phyloP scores from a whole-genome alignment of 2,797 vertebrate genomes.

The Lacerta viridis region DNA sequence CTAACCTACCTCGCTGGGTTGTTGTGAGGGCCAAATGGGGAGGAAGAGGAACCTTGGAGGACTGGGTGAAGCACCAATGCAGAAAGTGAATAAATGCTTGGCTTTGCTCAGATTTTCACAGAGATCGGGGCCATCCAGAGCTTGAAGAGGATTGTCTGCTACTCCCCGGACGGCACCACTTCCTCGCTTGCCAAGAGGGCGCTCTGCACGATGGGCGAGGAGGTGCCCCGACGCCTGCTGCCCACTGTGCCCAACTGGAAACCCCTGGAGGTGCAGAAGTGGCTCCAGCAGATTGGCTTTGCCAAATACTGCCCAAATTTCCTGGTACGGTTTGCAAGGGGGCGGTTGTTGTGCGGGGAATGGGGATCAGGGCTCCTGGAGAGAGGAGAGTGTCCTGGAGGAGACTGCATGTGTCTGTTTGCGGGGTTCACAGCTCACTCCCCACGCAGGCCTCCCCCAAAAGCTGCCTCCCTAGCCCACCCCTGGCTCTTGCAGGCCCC shows the following conservation, averaged over 20 bases:
- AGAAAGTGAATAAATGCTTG: too few relatives aligned
- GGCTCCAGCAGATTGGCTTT: slow-evolving; percentile 97
- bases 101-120: slow-evolving; percentile 88
- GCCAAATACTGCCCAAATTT: slow-evolving; percentile 87
- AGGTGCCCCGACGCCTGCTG: slow-evolving; percentile 90
- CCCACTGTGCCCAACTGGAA: slow-evolving; percentile 97
- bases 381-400: neutral
- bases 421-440: neutral
- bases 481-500: neutral
- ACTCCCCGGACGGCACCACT: slow-evolving; percentile 91
- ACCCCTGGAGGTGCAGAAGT: slow-evolving; percentile 91
- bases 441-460: neutral
- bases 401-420: neutral
- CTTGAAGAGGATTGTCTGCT: slow-evolving; percentile 94
- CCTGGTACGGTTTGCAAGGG: slow-evolving; percentile 80
- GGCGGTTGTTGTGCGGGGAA: accelerated
- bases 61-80: too few relatives aligned
- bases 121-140: slow-evolving; percentile 97
- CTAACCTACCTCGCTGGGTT: too few relatives aligned
- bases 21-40: too few relatives aligned
- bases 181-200: slow-evolving; percentile 91
- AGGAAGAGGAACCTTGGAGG: too few relatives aligned
- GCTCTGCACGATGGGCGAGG: slow-evolving; percentile 89
- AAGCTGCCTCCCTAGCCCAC: neutral
- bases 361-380: neutral